Base-by-base conservation (phyloP, 2,888 invertebrate species). In the Beris chalybata region DNA sequence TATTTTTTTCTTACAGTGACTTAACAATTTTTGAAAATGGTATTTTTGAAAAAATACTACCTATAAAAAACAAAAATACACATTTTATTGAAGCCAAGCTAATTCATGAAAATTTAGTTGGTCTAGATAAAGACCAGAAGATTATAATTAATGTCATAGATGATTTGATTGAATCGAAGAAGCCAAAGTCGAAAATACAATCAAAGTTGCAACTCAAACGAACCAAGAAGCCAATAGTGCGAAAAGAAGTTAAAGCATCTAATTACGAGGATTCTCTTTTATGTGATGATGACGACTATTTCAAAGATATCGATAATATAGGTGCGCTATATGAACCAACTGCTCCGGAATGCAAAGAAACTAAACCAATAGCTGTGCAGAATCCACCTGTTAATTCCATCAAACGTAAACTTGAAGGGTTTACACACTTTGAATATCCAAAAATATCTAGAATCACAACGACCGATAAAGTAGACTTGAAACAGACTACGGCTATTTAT, bases 61-160 rank as follows among this genome's bases (percentile, higher is more conserved):
- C 77, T 43, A 76, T 84, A 67, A 79, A 80, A 72, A 77, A 79
- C 59, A 72, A 70, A 30, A 75, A 74, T 55, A 81, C 83, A 70
- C 79, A 84, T 68, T 82, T 80, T 72, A 77, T 88, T 65, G 76
- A 77, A 64, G 84, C 82, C 29, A 81, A 86, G 74, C 84, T 87
- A 69, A 81, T 88, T 54, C 87, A 87, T 73, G 83, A 85, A 54
- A 81, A 76, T 70, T 84, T 85, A 71, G 72, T 72, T 52, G 73
- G 73, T 5, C 70, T 71, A 4, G 73, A 73, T 57, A 55, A 47
- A 55, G 38, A 56, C 5, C 38, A 59, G 22, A 54, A 69, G 5
- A n/a, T 73, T 22, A 61, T 68, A 29, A 6, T 72, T 5, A 71
- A 70, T 64, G 64, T 38, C 11, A 38, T 48, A 7, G 48, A 63